Evolutionary conservation across 64 coral and sea anemone genomes (phyloP), one percentile per base, ranked within the genome.

Genomic region (Stichodactyla mertensii): DNA sequence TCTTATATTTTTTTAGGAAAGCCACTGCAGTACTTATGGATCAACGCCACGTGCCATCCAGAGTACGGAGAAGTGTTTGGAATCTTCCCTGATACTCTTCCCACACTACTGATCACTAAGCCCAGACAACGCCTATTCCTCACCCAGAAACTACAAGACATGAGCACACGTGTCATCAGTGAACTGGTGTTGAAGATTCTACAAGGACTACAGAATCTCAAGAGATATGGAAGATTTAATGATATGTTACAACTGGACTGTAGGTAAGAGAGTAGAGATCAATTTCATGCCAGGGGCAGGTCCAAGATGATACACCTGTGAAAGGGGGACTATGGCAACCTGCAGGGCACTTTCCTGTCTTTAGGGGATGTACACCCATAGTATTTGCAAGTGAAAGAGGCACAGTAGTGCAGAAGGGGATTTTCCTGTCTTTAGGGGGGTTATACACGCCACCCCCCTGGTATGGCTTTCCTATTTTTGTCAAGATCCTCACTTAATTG

Each of bases 1-100:
- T 74, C 4, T 8, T 2, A 6, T 6, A 66, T 22, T 59, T 66
- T 1, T 36, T 31, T 23, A 74, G 69, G 24, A 15, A 97, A 86
- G 12, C 86, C 89, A 22, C 4, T 93, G 13, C 88, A 93, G 20
- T 97, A 93, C 80, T 61, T 97, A 54, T 97, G 95, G 91, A 86
- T 97, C 2, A 93, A 97, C 28, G 89, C 82, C 4, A 86, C 91
- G 1, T 97, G 95, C 45, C 92, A 97, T 57, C 91, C 91, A 51
- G 91, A 97, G 78, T 97, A 91, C 57, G 95, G 95, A 52, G 88
- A 93, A 18, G 79, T 88, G 28, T 97, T 97, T 55, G 95, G 95
- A 16, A 88, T 97, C 52, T 88, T 78, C 28, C 83, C 64, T 9
- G 89, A 93, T 24, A 57, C 59, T 24, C 86, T 97, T 82, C 95